Evolutionary conservation across 1,140 invertebrate species (phyloP).

Genomic region (Ptiloglossa arizonensis): DNA sequence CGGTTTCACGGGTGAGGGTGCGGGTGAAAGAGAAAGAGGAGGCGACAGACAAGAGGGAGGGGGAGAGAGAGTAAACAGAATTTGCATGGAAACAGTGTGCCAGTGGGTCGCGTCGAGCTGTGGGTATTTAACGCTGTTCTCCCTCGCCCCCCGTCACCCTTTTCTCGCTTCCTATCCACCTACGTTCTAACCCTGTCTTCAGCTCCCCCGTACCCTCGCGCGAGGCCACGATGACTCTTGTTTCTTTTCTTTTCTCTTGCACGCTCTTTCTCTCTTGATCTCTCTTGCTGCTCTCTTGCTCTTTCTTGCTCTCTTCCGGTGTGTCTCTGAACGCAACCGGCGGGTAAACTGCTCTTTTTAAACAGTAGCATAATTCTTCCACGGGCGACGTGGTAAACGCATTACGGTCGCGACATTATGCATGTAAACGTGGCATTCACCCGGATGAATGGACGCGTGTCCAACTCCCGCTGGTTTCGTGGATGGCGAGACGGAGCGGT

Average conservation of each 20-base stretch:
- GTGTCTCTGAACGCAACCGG: slow-evolving; percentile 29
- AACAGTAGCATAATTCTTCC: slow-evolving; percentile 71
- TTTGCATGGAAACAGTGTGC: slow-evolving; percentile 80
- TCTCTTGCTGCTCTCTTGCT: slow-evolving; percentile 24
- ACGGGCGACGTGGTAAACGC: slow-evolving; percentile 66
- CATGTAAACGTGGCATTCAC: slow-evolving; percentile 70
- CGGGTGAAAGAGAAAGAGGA: slow-evolving; percentile 33
- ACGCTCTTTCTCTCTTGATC: not conserved
- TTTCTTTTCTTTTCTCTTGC: slow-evolving; percentile 19
- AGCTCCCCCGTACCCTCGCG: slow-evolving; percentile 13
- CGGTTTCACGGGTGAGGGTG: slow-evolving; percentile 56
- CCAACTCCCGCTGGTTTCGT: slow-evolving; percentile 47
- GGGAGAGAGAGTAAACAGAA: slow-evolving; percentile 77
- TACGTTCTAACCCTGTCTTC: slow-evolving; percentile 31
- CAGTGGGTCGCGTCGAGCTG: slow-evolving; percentile 75
- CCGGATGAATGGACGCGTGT: slow-evolving; percentile 65
- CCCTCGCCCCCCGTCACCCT: slow-evolving; percentile 9
- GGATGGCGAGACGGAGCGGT: slow-evolving; percentile 3
- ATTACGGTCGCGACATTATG: slow-evolving; percentile 65
- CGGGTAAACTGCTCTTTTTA: slow-evolving; percentile 69
- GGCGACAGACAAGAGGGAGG: slow-evolving; percentile 44
- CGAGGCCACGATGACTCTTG: not conserved
- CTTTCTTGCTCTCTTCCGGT: not conserved
- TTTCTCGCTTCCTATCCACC: slow-evolving; percentile 33
- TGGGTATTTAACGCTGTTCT: slow-evolving; percentile 74